A percentile compares a stretch with the other conserved stretches of the same genome.
phyloP scores from a whole-genome alignment of 2,113 vertebrate species.

The Thryonomys swinderianus region DNA sequence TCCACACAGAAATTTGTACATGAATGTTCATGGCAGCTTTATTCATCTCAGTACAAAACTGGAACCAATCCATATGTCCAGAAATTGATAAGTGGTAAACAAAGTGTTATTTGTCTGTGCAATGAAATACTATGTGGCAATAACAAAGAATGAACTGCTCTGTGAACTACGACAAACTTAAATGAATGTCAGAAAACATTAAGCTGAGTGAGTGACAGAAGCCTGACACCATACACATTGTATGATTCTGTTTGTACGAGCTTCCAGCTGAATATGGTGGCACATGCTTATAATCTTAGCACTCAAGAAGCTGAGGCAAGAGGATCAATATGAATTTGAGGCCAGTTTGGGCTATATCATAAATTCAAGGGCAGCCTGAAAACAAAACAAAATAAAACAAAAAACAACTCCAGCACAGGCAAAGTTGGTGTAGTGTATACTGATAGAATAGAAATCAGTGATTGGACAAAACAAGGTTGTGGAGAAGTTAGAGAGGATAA shows the following conservation, averaged over 20 bases:
- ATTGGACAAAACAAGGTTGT: background rate
- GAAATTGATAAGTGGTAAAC: background rate
- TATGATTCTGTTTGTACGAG: background rate
- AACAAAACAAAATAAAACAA: no score
- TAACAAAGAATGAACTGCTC: conserved; percentile 17
- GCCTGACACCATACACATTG: background rate
- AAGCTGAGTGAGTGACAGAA: conserved; percentile 27
- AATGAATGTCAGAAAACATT: conserved; percentile 4
- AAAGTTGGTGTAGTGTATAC: background rate
- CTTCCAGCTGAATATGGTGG: background rate
- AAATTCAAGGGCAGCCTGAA: background rate
- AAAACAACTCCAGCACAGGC: background rate
- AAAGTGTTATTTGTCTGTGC: background rate
- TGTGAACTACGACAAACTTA: background rate
- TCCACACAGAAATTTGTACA: conserved; percentile 31
- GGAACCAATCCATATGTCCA: conserved; percentile 31
- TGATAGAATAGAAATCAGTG: background rate
- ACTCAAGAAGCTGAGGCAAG: background rate
- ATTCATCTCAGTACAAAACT: conserved; percentile 23
- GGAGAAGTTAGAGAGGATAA: no score
- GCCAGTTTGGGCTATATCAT: background rate
- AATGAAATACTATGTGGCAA: conserved; percentile 42
- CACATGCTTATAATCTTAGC: background rate
- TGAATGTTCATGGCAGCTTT: conserved; percentile 34
- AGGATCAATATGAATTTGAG: background rate